Percentiles rank a stretch among this genome's conserved stretches.
These are phyloP conservation scores for Lordiphosa fenestrarum DNA, from an alignment of 2,888 invertebrate genomes.

Conservation along the genomic window DNA sequence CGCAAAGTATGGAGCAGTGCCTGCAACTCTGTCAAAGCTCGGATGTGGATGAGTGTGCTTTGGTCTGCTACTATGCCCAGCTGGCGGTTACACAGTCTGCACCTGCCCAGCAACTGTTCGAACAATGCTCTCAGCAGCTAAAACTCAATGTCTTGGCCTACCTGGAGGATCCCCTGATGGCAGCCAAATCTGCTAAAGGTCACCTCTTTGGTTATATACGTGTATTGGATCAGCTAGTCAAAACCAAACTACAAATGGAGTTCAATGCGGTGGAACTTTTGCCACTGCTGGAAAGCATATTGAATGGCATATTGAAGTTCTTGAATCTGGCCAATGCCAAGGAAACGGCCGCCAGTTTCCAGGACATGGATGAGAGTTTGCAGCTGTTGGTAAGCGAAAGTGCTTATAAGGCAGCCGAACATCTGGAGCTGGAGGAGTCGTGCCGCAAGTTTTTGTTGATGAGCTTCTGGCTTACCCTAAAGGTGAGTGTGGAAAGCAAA, in stretches of 20 bases:
- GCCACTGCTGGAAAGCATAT: slow-evolving; percentile 57
- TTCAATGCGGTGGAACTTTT: slow-evolving; percentile 43
- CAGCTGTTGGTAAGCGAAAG: slow-evolving; percentile 83
- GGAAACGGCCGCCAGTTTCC: slow-evolving; percentile 86
- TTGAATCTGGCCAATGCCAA: slow-evolving; percentile 65
- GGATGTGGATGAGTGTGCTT: slow-evolving; percentile 72
- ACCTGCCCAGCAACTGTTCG: slow-evolving; percentile 64
- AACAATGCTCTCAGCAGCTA: slow-evolving; percentile 48
- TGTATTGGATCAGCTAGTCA: slow-evolving; percentile 65
- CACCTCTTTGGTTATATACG: slow-evolving; percentile 81
- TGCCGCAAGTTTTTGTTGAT: slow-evolving; percentile 85
- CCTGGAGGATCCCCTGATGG: slow-evolving; percentile 81
- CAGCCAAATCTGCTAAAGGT: slow-evolving; percentile 81
- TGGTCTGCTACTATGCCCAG: slow-evolving; percentile 68
- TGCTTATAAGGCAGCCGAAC: slow-evolving; percentile 48
- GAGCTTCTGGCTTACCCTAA: slow-evolving; percentile 89
- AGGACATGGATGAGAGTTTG: slow-evolving; percentile 88
- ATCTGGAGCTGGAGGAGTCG: slow-evolving; percentile 52
- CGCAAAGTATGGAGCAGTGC: slow-evolving; percentile 50
- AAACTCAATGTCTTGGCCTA: slow-evolving; percentile 20
- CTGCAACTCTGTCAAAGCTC: slow-evolving; percentile 48
- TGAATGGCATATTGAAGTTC: slow-evolving; percentile 65
- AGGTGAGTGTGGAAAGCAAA: slow-evolving; percentile 81
- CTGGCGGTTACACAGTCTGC: slow-evolving; percentile 69
- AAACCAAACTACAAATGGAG: neutral